phyloP scores from a whole-genome alignment of 2,797 vertebrate species.

The Enteromius mattozi region DNA sequence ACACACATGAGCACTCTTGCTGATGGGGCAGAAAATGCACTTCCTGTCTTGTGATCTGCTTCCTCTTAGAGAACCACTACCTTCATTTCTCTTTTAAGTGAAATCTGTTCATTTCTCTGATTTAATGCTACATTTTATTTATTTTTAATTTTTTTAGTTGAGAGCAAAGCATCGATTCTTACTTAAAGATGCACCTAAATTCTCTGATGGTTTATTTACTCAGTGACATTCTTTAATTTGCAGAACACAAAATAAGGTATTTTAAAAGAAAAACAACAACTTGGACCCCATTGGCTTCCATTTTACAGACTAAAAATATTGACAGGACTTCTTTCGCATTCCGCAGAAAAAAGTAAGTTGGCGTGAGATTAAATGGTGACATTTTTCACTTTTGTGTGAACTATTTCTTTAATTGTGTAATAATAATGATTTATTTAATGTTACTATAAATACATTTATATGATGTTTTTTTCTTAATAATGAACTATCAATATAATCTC shows the following conservation, averaged over 20 bases:
- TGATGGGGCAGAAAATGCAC: conserved; percentile 25
- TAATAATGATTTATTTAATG: neutral
- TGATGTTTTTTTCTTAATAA: neutral
- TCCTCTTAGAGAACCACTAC: conserved; percentile 3
- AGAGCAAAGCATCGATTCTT: neutral
- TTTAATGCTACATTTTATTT: conserved; percentile 20
- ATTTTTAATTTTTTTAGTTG: neutral
- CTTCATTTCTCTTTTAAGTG: neutral
- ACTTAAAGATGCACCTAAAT: neutral
- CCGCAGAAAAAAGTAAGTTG: neutral
- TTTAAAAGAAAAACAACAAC: neutral
- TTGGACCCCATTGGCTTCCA: neutral
- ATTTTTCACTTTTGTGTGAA: neutral
- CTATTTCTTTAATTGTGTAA: neutral
- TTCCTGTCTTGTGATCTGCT: conserved; percentile 31
- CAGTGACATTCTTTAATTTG: neutral
- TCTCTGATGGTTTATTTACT: neutral
- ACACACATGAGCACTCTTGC: conserved; percentile 10
- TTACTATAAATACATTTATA: neutral
- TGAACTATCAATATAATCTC: neutral
- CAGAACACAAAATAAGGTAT: neutral
- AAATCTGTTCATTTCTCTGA: neutral
- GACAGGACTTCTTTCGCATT: neutral
- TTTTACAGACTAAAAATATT: neutral
- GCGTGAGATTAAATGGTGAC: neutral